These are phyloP conservation scores for Helogale parvula DNA, from an alignment of 2,113 vertebrate species.

Conservation along the genomic window DNA sequence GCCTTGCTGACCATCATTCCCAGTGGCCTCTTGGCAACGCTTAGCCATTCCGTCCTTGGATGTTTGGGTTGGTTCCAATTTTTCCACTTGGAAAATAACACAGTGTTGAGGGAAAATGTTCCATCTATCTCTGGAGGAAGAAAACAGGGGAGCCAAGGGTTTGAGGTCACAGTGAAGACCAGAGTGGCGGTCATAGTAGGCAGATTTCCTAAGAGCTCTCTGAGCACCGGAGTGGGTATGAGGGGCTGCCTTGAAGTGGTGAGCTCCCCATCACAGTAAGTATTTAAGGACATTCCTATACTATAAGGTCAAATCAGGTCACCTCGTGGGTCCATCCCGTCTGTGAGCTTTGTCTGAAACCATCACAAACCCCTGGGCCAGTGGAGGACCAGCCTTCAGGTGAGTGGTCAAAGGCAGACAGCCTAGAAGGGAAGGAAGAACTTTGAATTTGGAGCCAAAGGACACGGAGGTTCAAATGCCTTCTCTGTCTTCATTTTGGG, in stretches of 20 bases:
- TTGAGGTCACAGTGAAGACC: not conserved
- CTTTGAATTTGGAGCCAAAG: not conserved
- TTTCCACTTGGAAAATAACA: not conserved
- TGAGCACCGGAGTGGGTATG: not conserved
- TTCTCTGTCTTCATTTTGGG: not conserved
- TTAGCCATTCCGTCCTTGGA: not conserved
- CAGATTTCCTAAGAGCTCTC: not conserved
- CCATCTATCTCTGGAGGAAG: not conserved
- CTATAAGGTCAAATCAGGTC: not conserved
- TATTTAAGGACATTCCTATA: not conserved
- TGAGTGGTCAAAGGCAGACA: not conserved
- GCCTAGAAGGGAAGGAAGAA: not conserved
- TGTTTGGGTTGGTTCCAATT: not conserved
- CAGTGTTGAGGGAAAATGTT: not conserved
- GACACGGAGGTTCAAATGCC: not conserved
- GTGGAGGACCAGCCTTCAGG: not conserved
- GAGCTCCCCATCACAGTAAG: not conserved
- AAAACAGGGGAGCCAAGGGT: not conserved
- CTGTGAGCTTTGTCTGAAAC: not conserved
- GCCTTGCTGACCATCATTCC: not conserved
- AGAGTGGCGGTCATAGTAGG: not conserved
- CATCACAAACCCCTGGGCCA: not conserved
- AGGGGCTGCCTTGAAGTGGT: not conserved
- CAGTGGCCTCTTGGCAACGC: not conserved
- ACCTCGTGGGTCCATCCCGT: not conserved